Conservation (phyloP, 2,797 vertebrate species). For the Odontamblyopus lacepedii region DNA sequence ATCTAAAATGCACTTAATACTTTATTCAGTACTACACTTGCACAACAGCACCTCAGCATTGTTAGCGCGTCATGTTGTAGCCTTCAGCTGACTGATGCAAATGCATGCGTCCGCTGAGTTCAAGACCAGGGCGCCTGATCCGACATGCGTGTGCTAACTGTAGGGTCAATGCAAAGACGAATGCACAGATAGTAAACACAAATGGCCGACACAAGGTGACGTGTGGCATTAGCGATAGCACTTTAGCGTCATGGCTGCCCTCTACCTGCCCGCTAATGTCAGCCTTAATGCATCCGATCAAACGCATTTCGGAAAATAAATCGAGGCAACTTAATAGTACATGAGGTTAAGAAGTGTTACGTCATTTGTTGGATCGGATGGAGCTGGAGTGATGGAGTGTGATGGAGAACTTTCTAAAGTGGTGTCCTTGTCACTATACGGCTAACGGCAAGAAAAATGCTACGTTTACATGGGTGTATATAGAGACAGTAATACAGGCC, state of each 20-base stretch:
- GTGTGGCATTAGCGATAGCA: constrained; percentile 9
- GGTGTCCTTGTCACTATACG: neutral
- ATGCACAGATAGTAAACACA: constrained; percentile 15
- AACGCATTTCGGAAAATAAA: constrained; percentile 30
- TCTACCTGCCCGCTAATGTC: constrained; percentile 43
- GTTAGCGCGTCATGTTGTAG: constrained; percentile 5
- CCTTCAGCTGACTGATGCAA: constrained; percentile 41
- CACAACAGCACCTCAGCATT: neutral
- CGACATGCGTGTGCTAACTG: neutral
- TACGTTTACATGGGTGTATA: neutral
- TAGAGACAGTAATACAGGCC: neutral
- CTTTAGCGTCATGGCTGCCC: constrained; percentile 36
- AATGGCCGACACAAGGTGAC: constrained; percentile 16
- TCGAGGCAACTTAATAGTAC: neutral
- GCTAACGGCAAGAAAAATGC: neutral
- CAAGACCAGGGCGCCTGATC: constrained; percentile 34
- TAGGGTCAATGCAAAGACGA: neutral
- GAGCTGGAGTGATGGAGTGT: constrained; percentile 20
- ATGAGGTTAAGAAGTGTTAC: constrained; percentile 15
- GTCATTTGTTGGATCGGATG: constrained; percentile 38
- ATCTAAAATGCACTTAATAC: too few relatives aligned
- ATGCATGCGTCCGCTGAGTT: constrained; percentile 19
- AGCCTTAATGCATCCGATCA: constrained; percentile 41
- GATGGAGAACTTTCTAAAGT: constrained; percentile 22
- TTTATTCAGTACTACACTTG: neutral